A percentile compares a stretch with the other conserved stretches of the same genome.
These are phyloP conservation scores for Spodoptera frugiperda DNA, from an alignment of 1,140 invertebrate genomes.

Conservation along the genomic window DNA sequence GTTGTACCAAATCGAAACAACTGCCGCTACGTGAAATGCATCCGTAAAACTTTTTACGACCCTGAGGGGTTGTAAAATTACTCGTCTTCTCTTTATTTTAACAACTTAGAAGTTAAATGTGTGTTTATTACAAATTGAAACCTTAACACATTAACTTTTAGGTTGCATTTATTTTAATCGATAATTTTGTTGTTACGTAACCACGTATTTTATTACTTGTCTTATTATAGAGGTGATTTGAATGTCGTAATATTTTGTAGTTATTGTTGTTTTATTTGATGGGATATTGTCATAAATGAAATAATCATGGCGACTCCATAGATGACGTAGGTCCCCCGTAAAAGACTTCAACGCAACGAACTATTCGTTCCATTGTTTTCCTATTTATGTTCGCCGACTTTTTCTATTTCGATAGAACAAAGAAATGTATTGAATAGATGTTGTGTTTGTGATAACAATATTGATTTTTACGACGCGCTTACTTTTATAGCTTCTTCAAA, in stretches of 20 bases:
- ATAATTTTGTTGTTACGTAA: constrained; percentile 14
- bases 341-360: constrained; percentile 51
- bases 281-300: no score
- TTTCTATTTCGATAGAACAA: constrained; percentile 26
- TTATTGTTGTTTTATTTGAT: no score
- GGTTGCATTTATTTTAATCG: background rate
- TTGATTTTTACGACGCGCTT: background rate
- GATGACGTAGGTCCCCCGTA: constrained; percentile 44
- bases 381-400: background rate
- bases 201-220: no score
- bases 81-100: constrained; percentile 9
- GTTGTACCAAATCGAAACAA: background rate
- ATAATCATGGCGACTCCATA: background rate
- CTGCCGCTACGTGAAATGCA: constrained; percentile 9
- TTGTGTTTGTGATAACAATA: background rate
- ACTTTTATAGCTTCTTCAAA: no score
- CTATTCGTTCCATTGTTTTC: constrained; percentile 19
- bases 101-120: background rate
- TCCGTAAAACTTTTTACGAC: constrained; percentile 29
- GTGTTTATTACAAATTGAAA: background rate
- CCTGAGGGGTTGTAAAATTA: background rate
- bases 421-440: constrained; percentile 6
- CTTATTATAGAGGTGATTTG: background rate
- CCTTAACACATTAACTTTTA: background rate
- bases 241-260: background rate